Conservation (phyloP, 2,888 invertebrate genomes). For the Scaptomyza flava region DNA sequence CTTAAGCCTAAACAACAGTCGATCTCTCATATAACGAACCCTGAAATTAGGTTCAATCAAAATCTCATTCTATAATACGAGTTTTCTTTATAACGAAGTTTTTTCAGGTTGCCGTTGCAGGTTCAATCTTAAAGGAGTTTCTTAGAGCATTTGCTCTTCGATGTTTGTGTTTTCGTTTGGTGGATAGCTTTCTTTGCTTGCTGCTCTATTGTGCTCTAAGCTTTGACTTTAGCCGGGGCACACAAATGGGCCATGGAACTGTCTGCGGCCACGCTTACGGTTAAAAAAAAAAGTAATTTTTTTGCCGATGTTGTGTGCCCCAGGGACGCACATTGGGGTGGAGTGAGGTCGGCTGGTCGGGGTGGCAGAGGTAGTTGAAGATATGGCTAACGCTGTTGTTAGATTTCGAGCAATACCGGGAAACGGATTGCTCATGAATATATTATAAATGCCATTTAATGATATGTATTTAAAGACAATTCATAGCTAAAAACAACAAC, state of each 20-base stretch:
- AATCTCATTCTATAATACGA: too few species aligned
- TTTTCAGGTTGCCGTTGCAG: too few species aligned
- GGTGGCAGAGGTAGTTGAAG: slow-evolving; percentile 40
- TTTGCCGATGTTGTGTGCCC: slow-evolving; percentile 32
- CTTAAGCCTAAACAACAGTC: not conserved
- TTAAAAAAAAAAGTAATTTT: slow-evolving; percentile 58
- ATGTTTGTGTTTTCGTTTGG: not conserved
- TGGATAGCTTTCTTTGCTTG: not conserved
- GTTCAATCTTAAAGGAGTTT: not conserved
- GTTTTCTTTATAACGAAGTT: too few species aligned
- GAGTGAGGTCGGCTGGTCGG: slow-evolving; percentile 5
- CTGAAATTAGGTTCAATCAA: too few species aligned
- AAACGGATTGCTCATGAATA: slow-evolving; percentile 74
- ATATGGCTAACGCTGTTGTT: slow-evolving; percentile 44
- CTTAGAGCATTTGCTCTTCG: slow-evolving; percentile 10
- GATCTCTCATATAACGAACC: too few species aligned
- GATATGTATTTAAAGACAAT: slow-evolving; percentile 78
- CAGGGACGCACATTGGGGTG: slow-evolving; percentile 9
- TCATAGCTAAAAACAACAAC: slow-evolving; percentile 49
- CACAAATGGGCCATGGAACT: slow-evolving; percentile 76
- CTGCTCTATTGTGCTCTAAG: slow-evolving; percentile 24
- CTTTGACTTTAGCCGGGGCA: slow-evolving; percentile 51
- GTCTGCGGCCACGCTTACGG: slow-evolving; percentile 68
- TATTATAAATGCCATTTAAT: slow-evolving; percentile 76
- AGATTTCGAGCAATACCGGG: slow-evolving; percentile 75